phyloP scores from a whole-genome alignment of 2,888 invertebrate genomes.

The Drosophila infuscata region DNA sequence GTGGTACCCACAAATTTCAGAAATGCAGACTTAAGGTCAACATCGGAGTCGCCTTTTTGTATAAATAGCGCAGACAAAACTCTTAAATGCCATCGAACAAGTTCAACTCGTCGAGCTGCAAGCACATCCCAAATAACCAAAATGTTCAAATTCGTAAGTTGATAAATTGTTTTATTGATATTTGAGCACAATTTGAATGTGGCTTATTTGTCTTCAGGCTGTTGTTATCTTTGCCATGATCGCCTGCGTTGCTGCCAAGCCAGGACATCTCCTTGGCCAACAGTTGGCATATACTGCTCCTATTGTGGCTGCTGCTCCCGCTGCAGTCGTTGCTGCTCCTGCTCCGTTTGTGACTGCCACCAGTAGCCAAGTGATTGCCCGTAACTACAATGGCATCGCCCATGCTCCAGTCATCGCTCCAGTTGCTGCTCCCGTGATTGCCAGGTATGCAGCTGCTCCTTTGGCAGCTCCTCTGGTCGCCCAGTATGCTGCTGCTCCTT shows the following conservation, averaged over 20 bases:
- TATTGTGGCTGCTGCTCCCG: slow-evolving; percentile 22
- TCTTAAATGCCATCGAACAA: slow-evolving; percentile 34
- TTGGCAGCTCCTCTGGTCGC: slow-evolving; percentile 18
- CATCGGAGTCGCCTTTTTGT: background rate
- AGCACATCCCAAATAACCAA: slow-evolving; percentile 25
- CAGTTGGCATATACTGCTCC: slow-evolving; percentile 45
- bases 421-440: slow-evolving; percentile 29
- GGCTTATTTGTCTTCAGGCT: slow-evolving; percentile 26
- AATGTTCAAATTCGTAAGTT: slow-evolving; percentile 72
- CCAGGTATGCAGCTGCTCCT: slow-evolving; percentile 13
- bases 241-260: slow-evolving; percentile 68
- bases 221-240: slow-evolving; percentile 56
- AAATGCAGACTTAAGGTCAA: slow-evolving; percentile 24
- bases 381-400: slow-evolving; percentile 74
- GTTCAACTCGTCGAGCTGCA: slow-evolving; percentile 27
- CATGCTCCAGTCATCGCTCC: slow-evolving; percentile 44
- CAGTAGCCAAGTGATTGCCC: slow-evolving; percentile 71
- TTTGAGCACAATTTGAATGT: background rate
- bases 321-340: slow-evolving; percentile 44
- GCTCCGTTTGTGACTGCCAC: slow-evolving; percentile 50
- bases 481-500: slow-evolving; percentile 1
- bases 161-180: background rate
- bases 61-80: slow-evolving; percentile 34
- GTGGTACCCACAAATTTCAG: slow-evolving; percentile 5
- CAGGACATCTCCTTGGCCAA: slow-evolving; percentile 43